Evolutionary conservation across 2,888 invertebrate species (phyloP).

Genomic region (Pantelozetes paolii): DNA sequence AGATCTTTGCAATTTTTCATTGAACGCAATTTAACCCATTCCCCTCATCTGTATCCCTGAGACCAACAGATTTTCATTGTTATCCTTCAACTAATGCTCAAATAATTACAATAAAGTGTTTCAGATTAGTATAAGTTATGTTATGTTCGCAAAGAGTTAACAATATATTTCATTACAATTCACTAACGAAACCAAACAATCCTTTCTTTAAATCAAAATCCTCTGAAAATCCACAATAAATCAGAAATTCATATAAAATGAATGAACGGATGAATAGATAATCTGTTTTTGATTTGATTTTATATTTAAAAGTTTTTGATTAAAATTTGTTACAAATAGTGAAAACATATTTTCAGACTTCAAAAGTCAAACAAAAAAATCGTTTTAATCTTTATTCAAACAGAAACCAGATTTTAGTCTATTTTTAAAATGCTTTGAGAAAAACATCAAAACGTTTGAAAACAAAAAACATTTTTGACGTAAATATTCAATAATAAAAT

Average conservation of each 20-base stretch:
- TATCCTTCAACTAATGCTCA: slow-evolving; percentile 25
- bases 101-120: slow-evolving; percentile 36
- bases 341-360: not conserved
- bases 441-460: too few relatives aligned
- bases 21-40: too few relatives aligned
- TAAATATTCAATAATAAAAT: too few relatives aligned
- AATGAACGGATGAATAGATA: not conserved
- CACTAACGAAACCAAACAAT: not conserved
- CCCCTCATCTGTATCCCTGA: too few relatives aligned
- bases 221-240: not conserved
- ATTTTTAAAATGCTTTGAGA: too few relatives aligned
- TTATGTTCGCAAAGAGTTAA: not conserved
- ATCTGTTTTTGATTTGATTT: not conserved
- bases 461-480: too few relatives aligned
- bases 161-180: slow-evolving; percentile 31
- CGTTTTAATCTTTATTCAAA: not conserved
- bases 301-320: not conserved
- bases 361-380: not conserved
- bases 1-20: too few relatives aligned
- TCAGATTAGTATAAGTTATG: slow-evolving; percentile 1
- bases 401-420: not conserved
- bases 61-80: not conserved
- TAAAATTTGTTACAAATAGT: not conserved
- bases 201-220: not conserved
- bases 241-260: not conserved